A percentile compares a stretch with the other conserved stretches of the same genome.
These are phyloP conservation scores for Drosophila macrospina DNA, from an alignment of 2,888 invertebrate genomes.

Conservation along the genomic window DNA sequence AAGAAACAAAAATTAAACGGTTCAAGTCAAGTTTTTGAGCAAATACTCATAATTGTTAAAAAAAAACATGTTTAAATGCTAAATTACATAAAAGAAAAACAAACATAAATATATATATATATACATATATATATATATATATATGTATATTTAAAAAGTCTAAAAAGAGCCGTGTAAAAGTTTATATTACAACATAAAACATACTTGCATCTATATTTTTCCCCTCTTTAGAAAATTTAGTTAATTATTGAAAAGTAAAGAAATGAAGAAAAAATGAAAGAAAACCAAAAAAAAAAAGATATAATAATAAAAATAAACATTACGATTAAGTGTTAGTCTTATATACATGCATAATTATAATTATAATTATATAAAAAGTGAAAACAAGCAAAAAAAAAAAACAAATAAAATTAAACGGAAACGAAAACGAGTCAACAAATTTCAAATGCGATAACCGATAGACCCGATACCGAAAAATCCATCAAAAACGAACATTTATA, in stretches of 20 bases:
- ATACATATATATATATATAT: slow-evolving; percentile 34
- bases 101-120: slow-evolving; percentile 43
- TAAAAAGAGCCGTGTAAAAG: slow-evolving; percentile 61
- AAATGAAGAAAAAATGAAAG: slow-evolving; percentile 34
- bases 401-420: slow-evolving; percentile 39
- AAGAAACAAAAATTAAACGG: slow-evolving; percentile 58
- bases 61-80: slow-evolving; percentile 64
- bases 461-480: slow-evolving; percentile 29
- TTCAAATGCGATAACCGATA: slow-evolving; percentile 57
- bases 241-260: slow-evolving; percentile 75
- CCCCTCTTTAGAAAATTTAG: slow-evolving; percentile 81
- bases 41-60: slow-evolving; percentile 81
- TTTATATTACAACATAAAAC: slow-evolving; percentile 64
- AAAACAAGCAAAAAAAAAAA: slow-evolving; percentile 52
- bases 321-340: slow-evolving; percentile 83
- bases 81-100: slow-evolving; percentile 54
- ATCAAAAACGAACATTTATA: slow-evolving; percentile 43
- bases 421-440: slow-evolving; percentile 50
- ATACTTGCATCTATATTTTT: slow-evolving; percentile 68
- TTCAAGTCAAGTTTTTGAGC: slow-evolving; percentile 75
- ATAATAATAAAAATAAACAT: slow-evolving; percentile 52
- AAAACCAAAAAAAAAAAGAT: slow-evolving; percentile 16
- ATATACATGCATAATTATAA: slow-evolving; percentile 69
- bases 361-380: slow-evolving; percentile 41
- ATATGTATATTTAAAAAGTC: slow-evolving; percentile 46